Percentiles rank a stretch among this genome's conserved stretches.
phyloP scores from a whole-genome alignment of 2,113 vertebrate species.

The Mus musculus region GRCm39 chr16:87435501-87436000 shows the following conservation, averaged over 20 bases:
- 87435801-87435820: neutral
- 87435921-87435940: too few species aligned
- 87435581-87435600: neutral
- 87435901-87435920: too few species aligned
- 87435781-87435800: neutral
- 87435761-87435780: neutral
- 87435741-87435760: neutral
- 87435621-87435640: neutral
- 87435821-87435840: too few species aligned
- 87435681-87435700: neutral
- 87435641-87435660: neutral
- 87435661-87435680: neutral
- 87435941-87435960: too few species aligned
- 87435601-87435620: neutral
- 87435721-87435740: neutral
- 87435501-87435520: neutral
- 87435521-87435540: neutral
- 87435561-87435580: neutral
- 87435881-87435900: too few species aligned
- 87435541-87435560: neutral
- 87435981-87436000: too few species aligned
- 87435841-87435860: too few species aligned
- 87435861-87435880: too few species aligned
- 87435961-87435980: too few species aligned
- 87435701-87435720: conserved; percentile 4